Evolutionary conservation across 2,888 invertebrate species (phyloP), one percentile per base, ranked within the genome.

Genomic region (Thysanoteuthis rhombus): DNA sequence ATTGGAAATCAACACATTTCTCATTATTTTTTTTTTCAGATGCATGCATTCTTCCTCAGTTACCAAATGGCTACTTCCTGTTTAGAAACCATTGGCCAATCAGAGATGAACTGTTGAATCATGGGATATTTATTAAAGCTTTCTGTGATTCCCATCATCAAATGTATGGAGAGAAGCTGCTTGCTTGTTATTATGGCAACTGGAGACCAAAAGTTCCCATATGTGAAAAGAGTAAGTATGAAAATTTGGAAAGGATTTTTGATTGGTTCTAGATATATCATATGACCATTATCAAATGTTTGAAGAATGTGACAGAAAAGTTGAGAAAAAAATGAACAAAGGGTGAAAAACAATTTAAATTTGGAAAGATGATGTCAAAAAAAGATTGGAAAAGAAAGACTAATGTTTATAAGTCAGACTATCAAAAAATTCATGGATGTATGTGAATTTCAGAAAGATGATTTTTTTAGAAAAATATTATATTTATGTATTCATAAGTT

Each of bases 171-270:
- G 16, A 40, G n/a, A 92, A 92, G 10, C 1, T 45, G 45, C 42
- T 92, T 92, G 40, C 19, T 28, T 92, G 92, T 92, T n/a, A 40
- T 28, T 92, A 92, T 92, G 92, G 92, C 32, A 92, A 92, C 32
- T 92, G 92, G 92, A 45, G 42, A 42, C 92, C 92, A 92, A 42
- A 40, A 45, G 19, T 92, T 92, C 40, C 92, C 32, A 40, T 0
- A n/a, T 92, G 92, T n/a, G 42, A 92, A 92, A 92, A 40, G 45
- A 45, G 92, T 92, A 40, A 42, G 92, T 92, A 92, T n/a, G n/a
- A 75, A 75, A 75, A 75, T 75, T 58, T 28, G 28, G 8, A 32
- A 3, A 25, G 28, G 32, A n/a, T 75, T n/a, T 75, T 75, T n/a
- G n/a, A 3, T 32, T 75, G 8, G 6, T 12, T 75, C n/a, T 75